Evolutionary conservation across 2,797 vertebrate species (phyloP).

Genomic region (Sitta carolinensis): DNA sequence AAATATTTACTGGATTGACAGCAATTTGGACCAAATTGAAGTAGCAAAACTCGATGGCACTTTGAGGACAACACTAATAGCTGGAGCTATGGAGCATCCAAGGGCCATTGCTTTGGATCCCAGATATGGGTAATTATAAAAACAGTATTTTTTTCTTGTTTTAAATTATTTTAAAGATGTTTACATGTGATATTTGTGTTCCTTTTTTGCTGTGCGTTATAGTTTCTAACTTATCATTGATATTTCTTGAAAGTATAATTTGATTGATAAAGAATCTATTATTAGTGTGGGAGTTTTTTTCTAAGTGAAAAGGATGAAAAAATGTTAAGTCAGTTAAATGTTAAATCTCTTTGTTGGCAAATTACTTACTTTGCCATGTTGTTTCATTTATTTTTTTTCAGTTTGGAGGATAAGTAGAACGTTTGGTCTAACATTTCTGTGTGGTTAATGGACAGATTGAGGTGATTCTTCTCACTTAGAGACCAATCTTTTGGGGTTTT

Average conservation of each 20-base stretch:
- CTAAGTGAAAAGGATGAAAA: neutral
- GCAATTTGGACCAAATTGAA: constrained; percentile 98
- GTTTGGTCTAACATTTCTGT: neutral
- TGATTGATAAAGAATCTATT: neutral
- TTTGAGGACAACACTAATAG: constrained; percentile 92
- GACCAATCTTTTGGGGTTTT: too few species aligned
- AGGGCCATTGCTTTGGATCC: constrained; percentile 96
- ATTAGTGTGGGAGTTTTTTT: neutral
- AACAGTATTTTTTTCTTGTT: accelerated
- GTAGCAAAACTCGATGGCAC: constrained; percentile 93
- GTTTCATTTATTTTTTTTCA: neutral
- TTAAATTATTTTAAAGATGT: neutral
- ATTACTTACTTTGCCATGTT: neutral
- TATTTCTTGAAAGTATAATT: neutral
- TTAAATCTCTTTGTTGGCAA: neutral
- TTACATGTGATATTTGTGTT: neutral
- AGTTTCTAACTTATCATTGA: neutral
- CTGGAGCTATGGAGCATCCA: constrained; percentile 96
- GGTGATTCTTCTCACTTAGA: neutral
- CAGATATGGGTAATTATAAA: constrained; percentile 85
- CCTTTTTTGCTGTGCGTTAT: neutral
- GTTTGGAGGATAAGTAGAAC: neutral
- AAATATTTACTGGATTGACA: constrained; percentile 99
- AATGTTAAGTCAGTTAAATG: neutral
- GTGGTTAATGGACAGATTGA: neutral